phyloP scores from a whole-genome alignment of 1,140 invertebrate species.

The Onthophagus taurus region DNA sequence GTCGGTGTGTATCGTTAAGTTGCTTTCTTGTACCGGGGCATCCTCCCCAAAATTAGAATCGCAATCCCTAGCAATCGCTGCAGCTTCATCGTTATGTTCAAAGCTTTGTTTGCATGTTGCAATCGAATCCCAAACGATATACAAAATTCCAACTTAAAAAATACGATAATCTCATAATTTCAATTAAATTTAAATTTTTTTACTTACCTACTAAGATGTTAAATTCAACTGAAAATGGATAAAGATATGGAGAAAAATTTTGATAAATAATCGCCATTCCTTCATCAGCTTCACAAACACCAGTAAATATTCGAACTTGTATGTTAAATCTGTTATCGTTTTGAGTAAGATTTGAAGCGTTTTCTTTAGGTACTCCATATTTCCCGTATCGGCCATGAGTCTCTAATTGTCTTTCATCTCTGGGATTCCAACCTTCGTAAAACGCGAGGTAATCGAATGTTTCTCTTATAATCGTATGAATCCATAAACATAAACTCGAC shows the following conservation, averaged over 20 bases:
- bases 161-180: background rate
- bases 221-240: conserved; percentile 66
- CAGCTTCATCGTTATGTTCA: conserved; percentile 26
- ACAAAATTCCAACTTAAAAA: conserved; percentile 55
- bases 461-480: conserved; percentile 61
- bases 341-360: conserved; percentile 28
- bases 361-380: conserved; percentile 22
- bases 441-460: conserved; percentile 45
- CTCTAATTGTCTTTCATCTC: conserved; percentile 13
- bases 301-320: conserved; percentile 22
- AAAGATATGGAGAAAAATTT: conserved; percentile 57
- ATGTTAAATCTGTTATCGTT: conserved; percentile 19
- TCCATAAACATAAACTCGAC: conserved; percentile 62
- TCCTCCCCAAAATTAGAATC: conserved; percentile 16
- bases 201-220: conserved; percentile 57
- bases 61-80: conserved; percentile 37
- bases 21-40: conserved; percentile 40
- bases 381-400: conserved; percentile 5
- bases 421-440: conserved; percentile 9
- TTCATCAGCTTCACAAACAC: conserved; percentile 30
- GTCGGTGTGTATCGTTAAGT: conserved; percentile 56
- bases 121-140: conserved; percentile 63
- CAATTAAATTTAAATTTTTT: background rate
- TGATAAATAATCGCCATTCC: conserved; percentile 43
- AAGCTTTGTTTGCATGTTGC: conserved; percentile 41